phyloP scores from a whole-genome alignment of 2,113 vertebrate species.

The Amphiprion ocellaris region DNA sequence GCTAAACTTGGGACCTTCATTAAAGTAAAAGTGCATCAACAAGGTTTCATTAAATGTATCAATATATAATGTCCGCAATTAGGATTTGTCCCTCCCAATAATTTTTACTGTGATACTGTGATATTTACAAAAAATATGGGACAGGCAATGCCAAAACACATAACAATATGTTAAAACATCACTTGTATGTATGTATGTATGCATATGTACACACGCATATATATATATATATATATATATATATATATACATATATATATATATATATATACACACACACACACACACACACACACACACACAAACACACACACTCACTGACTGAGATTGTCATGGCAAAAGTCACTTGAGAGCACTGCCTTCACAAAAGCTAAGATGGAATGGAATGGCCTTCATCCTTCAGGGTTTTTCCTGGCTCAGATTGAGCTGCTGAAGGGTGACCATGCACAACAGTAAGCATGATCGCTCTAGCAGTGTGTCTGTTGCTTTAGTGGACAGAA shows the following conservation, averaged over 20 bases:
- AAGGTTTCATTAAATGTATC: conserved; percentile 30
- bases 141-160: conserved; percentile 33
- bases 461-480: too few relatives aligned
- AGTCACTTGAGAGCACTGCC: conserved; percentile 22
- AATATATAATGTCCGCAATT: conserved; percentile 3
- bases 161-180: conserved; percentile 35
- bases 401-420: too few relatives aligned
- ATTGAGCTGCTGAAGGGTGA: too few relatives aligned
- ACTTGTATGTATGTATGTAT: neutral
- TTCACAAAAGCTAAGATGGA: neutral
- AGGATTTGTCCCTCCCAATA: neutral
- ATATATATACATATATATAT: too few relatives aligned
- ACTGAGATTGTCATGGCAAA: conserved; percentile 33
- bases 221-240: too few relatives aligned
- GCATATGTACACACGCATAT: too few relatives aligned
- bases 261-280: too few relatives aligned
- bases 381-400: neutral
- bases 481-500: too few relatives aligned
- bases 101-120: conserved; percentile 28
- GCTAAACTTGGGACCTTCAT: conserved; percentile 34
- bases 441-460: too few relatives aligned
- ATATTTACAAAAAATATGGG: conserved; percentile 42
- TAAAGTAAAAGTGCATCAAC: conserved; percentile 61
- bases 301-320: neutral
- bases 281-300: too few relatives aligned